phyloP scores from a whole-genome alignment of 2,797 vertebrate species.

The Rhabdophis nuchalis region DNA sequence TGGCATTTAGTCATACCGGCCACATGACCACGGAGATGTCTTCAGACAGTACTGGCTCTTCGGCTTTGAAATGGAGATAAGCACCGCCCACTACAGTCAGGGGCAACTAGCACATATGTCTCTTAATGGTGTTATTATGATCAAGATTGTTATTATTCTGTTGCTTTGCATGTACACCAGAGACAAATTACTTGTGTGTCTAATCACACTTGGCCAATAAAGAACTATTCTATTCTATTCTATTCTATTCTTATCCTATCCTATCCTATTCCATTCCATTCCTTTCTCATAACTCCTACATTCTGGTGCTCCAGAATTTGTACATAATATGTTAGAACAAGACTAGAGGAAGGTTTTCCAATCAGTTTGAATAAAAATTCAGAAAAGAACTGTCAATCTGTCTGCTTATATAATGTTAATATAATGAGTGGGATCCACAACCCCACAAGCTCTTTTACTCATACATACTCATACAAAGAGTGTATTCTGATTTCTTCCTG shows the following conservation, averaged over 20 bases:
- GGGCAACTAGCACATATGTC: no score
- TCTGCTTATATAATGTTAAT: neutral
- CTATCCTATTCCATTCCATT: no score
- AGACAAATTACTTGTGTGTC: neutral
- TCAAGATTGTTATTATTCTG: neutral
- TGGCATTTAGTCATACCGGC: no score
- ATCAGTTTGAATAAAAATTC: neutral
- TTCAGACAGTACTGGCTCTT: no score
- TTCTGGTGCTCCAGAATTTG: neutral
- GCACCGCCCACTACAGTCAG: no score
- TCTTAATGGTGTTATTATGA: neutral
- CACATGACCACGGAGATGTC: no score
- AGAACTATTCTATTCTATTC: neutral
- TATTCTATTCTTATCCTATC: no score
- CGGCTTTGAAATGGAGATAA: no score
- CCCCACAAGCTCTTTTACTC: neutral
- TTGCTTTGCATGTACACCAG: neutral
- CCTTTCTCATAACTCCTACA: neutral
- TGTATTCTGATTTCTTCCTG: neutral
- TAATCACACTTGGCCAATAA: neutral
- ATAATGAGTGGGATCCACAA: neutral
- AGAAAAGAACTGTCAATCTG: neutral
- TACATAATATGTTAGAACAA: neutral
- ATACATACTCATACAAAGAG: neutral
- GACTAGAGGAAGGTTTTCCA: neutral